Conservation (phyloP, 2,797 vertebrate species). For the Cygnus olor region DNA sequence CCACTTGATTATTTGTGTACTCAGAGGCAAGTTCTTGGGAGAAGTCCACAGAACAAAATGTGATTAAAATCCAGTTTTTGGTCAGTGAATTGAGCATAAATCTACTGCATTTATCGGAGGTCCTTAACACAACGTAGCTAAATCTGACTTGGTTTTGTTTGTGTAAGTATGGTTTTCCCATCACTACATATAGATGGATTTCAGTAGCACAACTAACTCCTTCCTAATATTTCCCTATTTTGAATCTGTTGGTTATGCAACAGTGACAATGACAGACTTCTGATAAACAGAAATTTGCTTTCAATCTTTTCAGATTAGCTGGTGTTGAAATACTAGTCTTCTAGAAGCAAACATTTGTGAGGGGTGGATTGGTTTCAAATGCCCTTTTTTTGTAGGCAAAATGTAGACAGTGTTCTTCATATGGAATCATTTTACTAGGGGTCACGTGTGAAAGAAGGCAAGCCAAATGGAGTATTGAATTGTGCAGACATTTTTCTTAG, state of each 20-base stretch:
- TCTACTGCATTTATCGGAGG: background rate
- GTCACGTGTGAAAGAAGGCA: background rate
- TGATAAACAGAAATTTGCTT: background rate
- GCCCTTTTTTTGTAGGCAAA: background rate
- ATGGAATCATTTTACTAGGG: background rate
- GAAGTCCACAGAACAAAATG: background rate
- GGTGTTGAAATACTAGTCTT: background rate
- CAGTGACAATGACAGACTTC: background rate
- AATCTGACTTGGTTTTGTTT: background rate
- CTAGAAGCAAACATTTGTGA: background rate
- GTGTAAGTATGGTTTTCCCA: background rate
- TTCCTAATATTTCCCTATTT: background rate
- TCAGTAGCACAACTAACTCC: background rate
- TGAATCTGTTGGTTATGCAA: background rate
- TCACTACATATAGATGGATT: background rate
- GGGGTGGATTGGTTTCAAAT: background rate
- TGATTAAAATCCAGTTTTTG: background rate
- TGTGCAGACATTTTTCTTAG: background rate
- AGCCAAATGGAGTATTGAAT: background rate
- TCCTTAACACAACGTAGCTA: background rate
- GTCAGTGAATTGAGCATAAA: background rate
- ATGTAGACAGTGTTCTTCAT: background rate
- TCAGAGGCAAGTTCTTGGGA: no score
- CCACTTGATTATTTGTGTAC: background rate
- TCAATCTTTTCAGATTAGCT: background rate